These are phyloP conservation scores for Chrysopilus asiliformis DNA, from an alignment of 2,888 invertebrate species.

Conservation along the genomic window DNA sequence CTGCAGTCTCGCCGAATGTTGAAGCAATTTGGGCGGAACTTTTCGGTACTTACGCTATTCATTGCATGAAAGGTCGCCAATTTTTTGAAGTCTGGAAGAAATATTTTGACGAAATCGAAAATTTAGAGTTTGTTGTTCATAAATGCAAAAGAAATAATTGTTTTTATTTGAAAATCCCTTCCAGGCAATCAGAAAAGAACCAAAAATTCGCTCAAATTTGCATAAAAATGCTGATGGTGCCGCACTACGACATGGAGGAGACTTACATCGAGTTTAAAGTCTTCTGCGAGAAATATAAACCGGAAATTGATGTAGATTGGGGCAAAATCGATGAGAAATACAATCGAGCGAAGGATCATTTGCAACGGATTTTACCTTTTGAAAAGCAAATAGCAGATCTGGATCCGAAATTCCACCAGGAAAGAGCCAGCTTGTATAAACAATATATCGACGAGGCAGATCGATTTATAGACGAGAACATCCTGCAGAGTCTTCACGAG, in stretches of 20 bases:
- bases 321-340: conserved; percentile 38
- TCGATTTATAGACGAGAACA: conserved; percentile 38
- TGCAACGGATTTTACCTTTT: conserved; percentile 22
- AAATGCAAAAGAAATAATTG: background rate
- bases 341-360: conserved; percentile 34
- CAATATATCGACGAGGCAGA: conserved; percentile 24
- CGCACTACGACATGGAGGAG: conserved; percentile 41
- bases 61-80: conserved; percentile 22
- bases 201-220: conserved; percentile 21
- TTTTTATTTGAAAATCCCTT: too few species aligned
- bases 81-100: conserved; percentile 22
- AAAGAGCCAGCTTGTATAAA: conserved; percentile 21
- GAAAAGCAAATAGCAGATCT: conserved; percentile 21
- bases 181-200: too few species aligned
- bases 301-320: conserved; percentile 27
- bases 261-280: conserved; percentile 45
- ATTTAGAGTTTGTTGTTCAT: conserved; percentile 10
- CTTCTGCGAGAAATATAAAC: conserved; percentile 22
- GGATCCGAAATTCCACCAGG: conserved; percentile 20
- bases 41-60: conserved; percentile 22
- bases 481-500: conserved; percentile 48
- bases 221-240: too few species aligned
- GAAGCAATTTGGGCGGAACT: conserved; percentile 32
- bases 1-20: conserved; percentile 33
- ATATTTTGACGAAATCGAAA: conserved; percentile 14